Conservation (phyloP, 2,888 invertebrate species). For the Syrphus vitripennis region DNA sequence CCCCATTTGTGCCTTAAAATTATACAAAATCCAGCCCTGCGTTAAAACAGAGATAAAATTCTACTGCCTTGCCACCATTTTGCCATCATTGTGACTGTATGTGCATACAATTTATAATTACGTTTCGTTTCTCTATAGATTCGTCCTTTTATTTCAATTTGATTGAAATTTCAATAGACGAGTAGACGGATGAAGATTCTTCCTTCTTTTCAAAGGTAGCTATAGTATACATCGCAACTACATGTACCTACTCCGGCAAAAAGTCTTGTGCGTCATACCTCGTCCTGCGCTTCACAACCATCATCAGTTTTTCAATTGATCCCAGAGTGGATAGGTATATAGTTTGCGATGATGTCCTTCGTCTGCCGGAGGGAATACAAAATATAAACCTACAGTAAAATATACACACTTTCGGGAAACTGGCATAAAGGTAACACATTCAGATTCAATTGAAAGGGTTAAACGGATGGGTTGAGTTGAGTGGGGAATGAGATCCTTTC, state of each 20-base stretch:
- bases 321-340: conserved; percentile 4
- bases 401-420: conserved; percentile 60
- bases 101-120: conserved; percentile 71
- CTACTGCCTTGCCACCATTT: conserved; percentile 7
- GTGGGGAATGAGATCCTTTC: conserved; percentile 33
- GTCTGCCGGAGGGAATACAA: conserved; percentile 27
- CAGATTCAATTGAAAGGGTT: conserved; percentile 58
- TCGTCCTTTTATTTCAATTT: conserved; percentile 70
- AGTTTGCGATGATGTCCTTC: conserved; percentile 44
- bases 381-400: conserved; percentile 8
- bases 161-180: conserved; percentile 72
- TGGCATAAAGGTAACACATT: conserved; percentile 62
- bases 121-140: conserved; percentile 67
- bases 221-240: not conserved
- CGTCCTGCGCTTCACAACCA: conserved; percentile 18
- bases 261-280: conserved; percentile 8
- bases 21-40: not conserved
- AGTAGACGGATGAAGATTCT: conserved; percentile 7
- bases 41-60: not conserved
- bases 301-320: conserved; percentile 47
- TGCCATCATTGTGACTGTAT: conserved; percentile 47
- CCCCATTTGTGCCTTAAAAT: not conserved
- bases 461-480: conserved; percentile 22
- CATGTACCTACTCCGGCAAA: not conserved
- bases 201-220: not conserved